A percentile compares a stretch with the other conserved stretches of the same genome.
These are phyloP conservation scores for Stegana nigrithorax DNA, from an alignment of 2,888 invertebrate genomes.

Conservation along the genomic window DNA sequence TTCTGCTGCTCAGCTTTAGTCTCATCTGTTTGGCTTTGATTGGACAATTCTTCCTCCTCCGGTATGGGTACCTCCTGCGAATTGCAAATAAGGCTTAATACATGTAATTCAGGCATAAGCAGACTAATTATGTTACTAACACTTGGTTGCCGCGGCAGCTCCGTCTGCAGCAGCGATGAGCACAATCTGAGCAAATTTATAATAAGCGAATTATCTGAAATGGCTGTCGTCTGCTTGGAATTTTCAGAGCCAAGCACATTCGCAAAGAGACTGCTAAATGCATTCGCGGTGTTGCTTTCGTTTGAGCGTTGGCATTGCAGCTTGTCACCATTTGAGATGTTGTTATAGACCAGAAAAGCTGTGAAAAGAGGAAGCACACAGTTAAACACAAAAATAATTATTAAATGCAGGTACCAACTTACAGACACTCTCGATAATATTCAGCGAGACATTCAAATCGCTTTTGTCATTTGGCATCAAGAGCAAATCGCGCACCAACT, in stretches of 20 bases:
- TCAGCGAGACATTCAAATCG: constrained; percentile 78
- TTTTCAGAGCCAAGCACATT: constrained; percentile 77
- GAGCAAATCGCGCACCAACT: constrained; percentile 76
- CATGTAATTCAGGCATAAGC: no score
- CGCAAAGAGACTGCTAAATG: constrained; percentile 82
- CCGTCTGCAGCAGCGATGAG: constrained; percentile 74
- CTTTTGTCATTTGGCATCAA: constrained; percentile 75
- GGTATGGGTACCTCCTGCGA: constrained; percentile 67
- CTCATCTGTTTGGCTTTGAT: constrained; percentile 82
- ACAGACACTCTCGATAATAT: constrained; percentile 80
- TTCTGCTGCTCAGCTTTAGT: constrained; percentile 80
- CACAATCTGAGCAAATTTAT: constrained; percentile 79
- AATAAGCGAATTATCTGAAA: constrained; percentile 79
- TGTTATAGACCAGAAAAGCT: constrained; percentile 71
- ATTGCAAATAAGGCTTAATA: constrained; percentile 38
- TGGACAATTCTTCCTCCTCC: constrained; percentile 68
- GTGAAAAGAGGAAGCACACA: not conserved
- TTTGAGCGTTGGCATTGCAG: constrained; percentile 72
- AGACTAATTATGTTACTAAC: no score
- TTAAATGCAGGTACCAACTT: constrained; percentile 48
- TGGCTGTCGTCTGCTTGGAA: constrained; percentile 74
- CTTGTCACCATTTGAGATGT: constrained; percentile 71
- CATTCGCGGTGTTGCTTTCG: constrained; percentile 67
- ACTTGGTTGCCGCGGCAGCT: constrained; percentile 70
- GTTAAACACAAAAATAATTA: not conserved